A percentile compares a stretch with the other conserved stretches of the same genome.
Conservation (phyloP, 2,113 vertebrate species). For the Cricetomys ansorgei region DNA sequence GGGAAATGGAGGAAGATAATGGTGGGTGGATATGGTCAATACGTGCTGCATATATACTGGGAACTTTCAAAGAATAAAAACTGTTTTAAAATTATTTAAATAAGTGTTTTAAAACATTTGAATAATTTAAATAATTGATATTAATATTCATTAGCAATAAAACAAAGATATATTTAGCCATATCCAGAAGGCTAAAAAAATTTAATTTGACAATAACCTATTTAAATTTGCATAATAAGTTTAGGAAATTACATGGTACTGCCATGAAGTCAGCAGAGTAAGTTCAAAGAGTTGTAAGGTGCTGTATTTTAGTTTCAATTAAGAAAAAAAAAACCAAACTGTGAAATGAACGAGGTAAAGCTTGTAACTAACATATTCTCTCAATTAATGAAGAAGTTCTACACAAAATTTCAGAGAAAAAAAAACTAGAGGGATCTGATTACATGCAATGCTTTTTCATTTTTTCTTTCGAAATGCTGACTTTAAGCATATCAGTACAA, state of each 20-base stretch:
- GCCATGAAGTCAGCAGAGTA: not conserved
- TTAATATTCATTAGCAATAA: not conserved
- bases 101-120: no score
- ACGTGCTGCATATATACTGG: not conserved
- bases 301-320: not conserved
- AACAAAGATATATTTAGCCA: not conserved
- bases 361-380: not conserved
- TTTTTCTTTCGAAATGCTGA: not conserved
- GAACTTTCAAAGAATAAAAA: not conserved
- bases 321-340: not conserved
- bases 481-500: not conserved
- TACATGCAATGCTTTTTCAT: not conserved
- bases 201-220: not conserved
- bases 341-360: not conserved
- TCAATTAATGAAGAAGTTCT: not conserved
- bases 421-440: not conserved
- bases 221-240: not conserved
- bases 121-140: not conserved
- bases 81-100: not conserved
- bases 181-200: not conserved
- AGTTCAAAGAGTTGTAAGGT: not conserved
- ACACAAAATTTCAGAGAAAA: not conserved
- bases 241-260: not conserved
- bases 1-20: no score
- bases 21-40: not conserved